These are phyloP conservation scores for Drosophila mercatorum DNA, from an alignment of 2,888 invertebrate genomes.

Conservation along the genomic window DNA sequence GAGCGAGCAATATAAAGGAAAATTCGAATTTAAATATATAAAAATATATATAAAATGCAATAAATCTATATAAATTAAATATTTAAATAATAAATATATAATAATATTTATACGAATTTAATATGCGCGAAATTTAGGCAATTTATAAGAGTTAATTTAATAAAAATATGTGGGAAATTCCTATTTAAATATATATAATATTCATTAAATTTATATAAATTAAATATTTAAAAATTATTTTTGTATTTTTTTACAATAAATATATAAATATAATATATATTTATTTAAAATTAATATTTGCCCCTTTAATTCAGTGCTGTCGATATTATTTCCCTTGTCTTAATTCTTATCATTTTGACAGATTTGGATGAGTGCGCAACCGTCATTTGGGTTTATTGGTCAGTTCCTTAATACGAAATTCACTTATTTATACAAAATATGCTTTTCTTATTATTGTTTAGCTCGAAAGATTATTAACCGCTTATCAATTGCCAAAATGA, in stretches of 20 bases:
- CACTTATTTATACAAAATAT: background rate
- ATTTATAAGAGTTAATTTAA: background rate
- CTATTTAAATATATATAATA: background rate
- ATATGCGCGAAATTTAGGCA: conserved; percentile 11
- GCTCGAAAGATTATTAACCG: conserved; percentile 14
- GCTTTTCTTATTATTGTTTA: conserved; percentile 6
- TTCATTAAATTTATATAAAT: no score
- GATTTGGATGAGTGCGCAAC: conserved; percentile 18
- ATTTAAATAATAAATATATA: background rate
- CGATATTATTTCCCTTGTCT: no score
- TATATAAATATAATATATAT: no score
- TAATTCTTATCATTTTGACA: conserved; percentile 6
- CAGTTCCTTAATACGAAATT: conserved; percentile 25
- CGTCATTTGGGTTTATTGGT: conserved; percentile 9
- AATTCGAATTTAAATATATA: background rate
- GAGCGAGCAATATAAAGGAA: no score
- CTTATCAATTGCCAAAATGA: background rate
- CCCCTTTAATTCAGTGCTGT: background rate
- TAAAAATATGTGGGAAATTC: no score
- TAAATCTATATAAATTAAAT: background rate
- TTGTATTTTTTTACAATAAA: background rate
- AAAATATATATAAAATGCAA: background rate
- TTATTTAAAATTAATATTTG: background rate
- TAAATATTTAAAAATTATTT: background rate
- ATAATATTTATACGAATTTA: no score